These are phyloP conservation scores for Pangasius sanitwongsei DNA, from an alignment of 2,797 vertebrate genomes.

Conservation along the genomic window DNA sequence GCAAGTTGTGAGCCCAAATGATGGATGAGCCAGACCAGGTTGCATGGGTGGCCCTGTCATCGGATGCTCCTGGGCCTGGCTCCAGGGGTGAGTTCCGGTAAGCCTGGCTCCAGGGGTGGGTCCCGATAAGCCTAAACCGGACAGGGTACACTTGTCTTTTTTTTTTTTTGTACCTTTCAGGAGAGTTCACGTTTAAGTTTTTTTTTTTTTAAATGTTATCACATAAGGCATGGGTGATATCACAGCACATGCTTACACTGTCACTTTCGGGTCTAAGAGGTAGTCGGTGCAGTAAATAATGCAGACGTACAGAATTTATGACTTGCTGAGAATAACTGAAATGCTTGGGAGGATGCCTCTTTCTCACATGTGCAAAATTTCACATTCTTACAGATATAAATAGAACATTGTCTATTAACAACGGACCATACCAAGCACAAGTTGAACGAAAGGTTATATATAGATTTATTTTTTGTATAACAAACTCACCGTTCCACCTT, in stretches of 20 bases:
- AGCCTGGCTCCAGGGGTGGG: neutral
- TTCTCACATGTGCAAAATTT: conserved; percentile 40
- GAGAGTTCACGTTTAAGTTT: neutral
- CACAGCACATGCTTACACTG: conserved; percentile 16
- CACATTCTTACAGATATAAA: conserved; percentile 39
- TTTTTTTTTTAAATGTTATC: neutral
- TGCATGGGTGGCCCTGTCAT: neutral
- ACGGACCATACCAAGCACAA: conserved; percentile 29
- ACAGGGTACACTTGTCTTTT: neutral
- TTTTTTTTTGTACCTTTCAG: neutral
- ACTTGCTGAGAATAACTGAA: conserved; percentile 51
- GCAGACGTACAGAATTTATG: conserved; percentile 49
- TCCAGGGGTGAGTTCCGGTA: neutral
- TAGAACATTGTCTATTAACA: conserved; percentile 41
- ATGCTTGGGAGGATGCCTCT: conserved; percentile 45
- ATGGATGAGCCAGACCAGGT: neutral
- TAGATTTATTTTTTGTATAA: conserved; percentile 52
- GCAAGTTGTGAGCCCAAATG: neutral
- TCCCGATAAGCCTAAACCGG: neutral
- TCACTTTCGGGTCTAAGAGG: conserved; percentile 31
- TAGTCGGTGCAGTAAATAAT: conserved; percentile 36
- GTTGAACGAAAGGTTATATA: conserved; percentile 43
- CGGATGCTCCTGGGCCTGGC: neutral
- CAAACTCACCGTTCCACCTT: conserved; percentile 66
- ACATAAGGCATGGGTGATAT: neutral